Base-by-base conservation (phyloP, 2,888 invertebrate species). In the Drosophila rubida region DNA sequence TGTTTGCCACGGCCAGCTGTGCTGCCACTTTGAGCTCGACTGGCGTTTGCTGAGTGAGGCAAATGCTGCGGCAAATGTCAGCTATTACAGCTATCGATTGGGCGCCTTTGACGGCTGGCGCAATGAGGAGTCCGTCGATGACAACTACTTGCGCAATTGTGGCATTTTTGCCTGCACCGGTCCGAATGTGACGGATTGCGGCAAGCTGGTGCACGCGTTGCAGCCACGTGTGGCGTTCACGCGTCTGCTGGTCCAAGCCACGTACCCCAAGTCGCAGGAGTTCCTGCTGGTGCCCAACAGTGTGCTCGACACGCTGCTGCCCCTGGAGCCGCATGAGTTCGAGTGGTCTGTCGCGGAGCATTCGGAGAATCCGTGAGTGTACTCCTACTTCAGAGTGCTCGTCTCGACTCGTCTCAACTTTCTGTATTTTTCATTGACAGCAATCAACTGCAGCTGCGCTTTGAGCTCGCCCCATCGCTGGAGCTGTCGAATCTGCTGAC, bases 31-130 rank as follows among this genome's bases (percentile, higher is more conserved):
- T 19, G 78, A 84, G 1, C 35, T 90, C 11, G 61, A 72, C 6
- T 87, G 79, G 75, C 60, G 53, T 0, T 9, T 25, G 2, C 2
- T 72, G 14, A 4, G 6, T 6, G 30, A 2, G 13, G 4, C 4
- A 0, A 16, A 37, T 0, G 30, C 8, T 6, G 30, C 7, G 13
- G 4, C 4, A 0, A 16, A 37, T 0, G 30, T 8, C 2, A 48
- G 30, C 2, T 46, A 37, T 2, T 93, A 93, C 62, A 80, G 78
- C 16, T 93, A 93, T 71, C 91, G 92, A 1, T 39, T 93, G 57
- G 92, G 90, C 0, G 92, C 90, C 7, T 93, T 89, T 69, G 91
- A 92, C 58, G 93, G 93, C 2, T 85, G 91, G 39, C 90, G 93
- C 25, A 87, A 91, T 11, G 93, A 91, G 67, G 71, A 80, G 11